phyloP scores from a whole-genome alignment of 2,888 invertebrate genomes.

The Chymomyza amoena region DNA sequence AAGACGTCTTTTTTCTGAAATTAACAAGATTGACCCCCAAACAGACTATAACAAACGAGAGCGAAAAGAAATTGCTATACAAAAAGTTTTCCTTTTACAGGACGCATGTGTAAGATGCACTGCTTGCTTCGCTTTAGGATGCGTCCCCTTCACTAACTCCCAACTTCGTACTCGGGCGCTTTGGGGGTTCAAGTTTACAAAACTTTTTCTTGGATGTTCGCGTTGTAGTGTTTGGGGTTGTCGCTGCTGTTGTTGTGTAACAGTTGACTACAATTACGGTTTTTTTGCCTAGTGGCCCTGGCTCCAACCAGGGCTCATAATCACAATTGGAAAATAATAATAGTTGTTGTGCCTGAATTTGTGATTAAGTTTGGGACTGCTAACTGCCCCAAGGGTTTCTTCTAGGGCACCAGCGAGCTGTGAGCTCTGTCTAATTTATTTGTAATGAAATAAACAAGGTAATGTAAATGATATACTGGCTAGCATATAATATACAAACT shows the following conservation, averaged over 20 bases:
- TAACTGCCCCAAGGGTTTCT: constrained; percentile 15
- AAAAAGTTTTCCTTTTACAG: background rate
- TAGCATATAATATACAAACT: background rate
- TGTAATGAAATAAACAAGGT: background rate
- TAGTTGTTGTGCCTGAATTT: constrained; percentile 26
- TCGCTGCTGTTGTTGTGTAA: background rate
- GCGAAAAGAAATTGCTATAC: constrained; percentile 35
- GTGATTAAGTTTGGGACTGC: constrained; percentile 9
- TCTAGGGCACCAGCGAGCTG: background rate
- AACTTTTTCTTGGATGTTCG: background rate
- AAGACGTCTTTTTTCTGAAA: constrained; percentile 36
- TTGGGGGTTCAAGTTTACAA: background rate
- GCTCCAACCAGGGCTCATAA: constrained; percentile 26
- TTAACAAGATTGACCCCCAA: constrained; percentile 67
- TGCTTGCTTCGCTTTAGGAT: background rate
- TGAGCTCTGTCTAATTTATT: background rate
- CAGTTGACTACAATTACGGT: background rate
- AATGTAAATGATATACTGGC: background rate
- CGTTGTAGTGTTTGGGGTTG: background rate
- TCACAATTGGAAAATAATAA: constrained; percentile 47
- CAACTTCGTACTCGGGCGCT: background rate
- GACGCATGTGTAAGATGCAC: background rate
- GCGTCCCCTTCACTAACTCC: background rate
- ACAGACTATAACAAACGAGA: constrained; percentile 9
- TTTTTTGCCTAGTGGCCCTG: constrained; percentile 12